phyloP scores from a whole-genome alignment of 1,140 invertebrate species.

The Rhopalosiphum padi region DNA sequence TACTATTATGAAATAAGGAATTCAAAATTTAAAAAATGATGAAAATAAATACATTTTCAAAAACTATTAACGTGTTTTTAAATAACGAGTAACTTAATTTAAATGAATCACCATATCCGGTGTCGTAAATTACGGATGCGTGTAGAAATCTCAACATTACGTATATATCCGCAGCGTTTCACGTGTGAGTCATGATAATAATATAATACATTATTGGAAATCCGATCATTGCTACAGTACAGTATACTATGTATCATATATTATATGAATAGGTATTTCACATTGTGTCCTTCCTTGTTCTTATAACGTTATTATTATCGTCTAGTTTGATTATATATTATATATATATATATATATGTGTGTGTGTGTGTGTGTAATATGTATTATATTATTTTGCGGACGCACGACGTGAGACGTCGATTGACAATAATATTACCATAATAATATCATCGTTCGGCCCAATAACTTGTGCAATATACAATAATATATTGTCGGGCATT shows the following conservation, averaged over 20 bases:
- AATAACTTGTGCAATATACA: background rate
- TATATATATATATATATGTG: background rate
- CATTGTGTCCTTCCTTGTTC: background rate
- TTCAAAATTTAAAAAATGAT: too few species aligned
- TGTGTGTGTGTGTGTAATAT: background rate
- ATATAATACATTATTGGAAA: background rate
- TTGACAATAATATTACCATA: slow-evolving; percentile 1
- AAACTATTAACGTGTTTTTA: background rate
- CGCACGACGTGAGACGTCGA: background rate
- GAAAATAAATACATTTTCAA: background rate
- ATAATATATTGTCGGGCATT: background rate
- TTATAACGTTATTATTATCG: background rate
- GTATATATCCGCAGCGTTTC: background rate
- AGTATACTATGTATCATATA: background rate
- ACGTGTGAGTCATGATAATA: background rate
- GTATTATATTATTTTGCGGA: background rate
- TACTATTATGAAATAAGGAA: too few species aligned
- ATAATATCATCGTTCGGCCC: background rate
- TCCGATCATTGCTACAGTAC: background rate
- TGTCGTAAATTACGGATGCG: too few species aligned
- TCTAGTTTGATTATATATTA: background rate
- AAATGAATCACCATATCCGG: background rate
- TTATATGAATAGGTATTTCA: background rate
- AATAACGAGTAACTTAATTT: background rate
- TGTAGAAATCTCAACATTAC: background rate